Evolutionary conservation across 2,888 invertebrate species (phyloP).

Genomic region (Diarsia brunnea): DNA sequence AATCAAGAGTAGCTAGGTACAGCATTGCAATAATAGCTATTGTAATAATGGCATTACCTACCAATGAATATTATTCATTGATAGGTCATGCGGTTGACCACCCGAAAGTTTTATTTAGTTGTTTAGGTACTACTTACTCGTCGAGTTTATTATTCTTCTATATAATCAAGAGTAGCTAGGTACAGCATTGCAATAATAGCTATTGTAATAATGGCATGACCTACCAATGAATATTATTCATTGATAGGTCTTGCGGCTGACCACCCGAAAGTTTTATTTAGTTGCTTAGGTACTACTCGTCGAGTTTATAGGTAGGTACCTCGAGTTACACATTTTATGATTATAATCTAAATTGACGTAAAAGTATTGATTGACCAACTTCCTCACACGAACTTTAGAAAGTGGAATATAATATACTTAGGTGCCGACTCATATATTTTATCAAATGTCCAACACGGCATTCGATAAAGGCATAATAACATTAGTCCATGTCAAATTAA

Average conservation of each 20-base stretch:
- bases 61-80: too few species aligned
- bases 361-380: conserved; percentile 49
- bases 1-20: not conserved
- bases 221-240: not conserved
- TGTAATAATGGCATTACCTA: too few species aligned
- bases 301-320: not conserved
- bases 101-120: too few species aligned
- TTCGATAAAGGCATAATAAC: not conserved
- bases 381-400: not conserved
- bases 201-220: too few species aligned
- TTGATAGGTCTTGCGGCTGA: not conserved
- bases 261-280: conserved; percentile 16
- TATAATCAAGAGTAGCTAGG: too few species aligned
- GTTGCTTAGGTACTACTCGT: not conserved
- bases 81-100: too few species aligned
- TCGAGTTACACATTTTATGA: conserved; percentile 7
- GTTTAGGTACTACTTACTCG: too few species aligned
- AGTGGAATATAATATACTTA: conserved; percentile 10
- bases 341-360: conserved; percentile 43
- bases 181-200: too few species aligned
- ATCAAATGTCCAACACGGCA: not conserved
- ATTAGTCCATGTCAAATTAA: conserved; percentile 27
- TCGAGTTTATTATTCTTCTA: too few species aligned
- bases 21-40: not conserved
- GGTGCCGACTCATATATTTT: not conserved